phyloP scores from a whole-genome alignment of 1,140 invertebrate species.

The Micrasema longulum region DNA sequence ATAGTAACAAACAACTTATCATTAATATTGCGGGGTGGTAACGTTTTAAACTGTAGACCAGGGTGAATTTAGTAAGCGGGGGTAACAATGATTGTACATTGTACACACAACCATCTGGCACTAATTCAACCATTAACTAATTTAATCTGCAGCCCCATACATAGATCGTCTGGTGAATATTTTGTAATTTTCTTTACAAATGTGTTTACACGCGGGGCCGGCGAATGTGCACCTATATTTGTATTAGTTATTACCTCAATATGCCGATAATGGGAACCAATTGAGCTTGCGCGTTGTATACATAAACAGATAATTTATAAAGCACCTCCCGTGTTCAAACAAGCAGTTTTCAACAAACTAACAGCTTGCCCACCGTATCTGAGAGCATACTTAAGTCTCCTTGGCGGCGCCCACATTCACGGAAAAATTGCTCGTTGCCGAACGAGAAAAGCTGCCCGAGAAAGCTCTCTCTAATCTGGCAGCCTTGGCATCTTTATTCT shows the following conservation, averaged over 20 bases:
- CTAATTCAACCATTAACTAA: constrained; percentile 54
- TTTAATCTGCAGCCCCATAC: constrained; percentile 51
- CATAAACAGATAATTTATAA: too few species aligned
- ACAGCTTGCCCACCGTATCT: too few species aligned
- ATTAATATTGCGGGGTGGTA: too few species aligned
- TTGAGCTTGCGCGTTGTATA: background rate
- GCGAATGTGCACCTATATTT: constrained; percentile 14
- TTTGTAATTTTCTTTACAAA: constrained; percentile 54
- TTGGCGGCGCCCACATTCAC: too few species aligned
- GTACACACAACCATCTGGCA: constrained; percentile 54
- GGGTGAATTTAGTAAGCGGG: constrained; percentile 27
- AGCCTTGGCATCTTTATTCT: too few species aligned
- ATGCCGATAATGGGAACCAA: constrained; percentile 3
- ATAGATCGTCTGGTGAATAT: constrained; percentile 51
- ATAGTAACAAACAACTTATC: too few species aligned
- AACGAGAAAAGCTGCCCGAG: too few species aligned
- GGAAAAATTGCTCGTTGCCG: too few species aligned
- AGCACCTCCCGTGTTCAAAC: too few species aligned
- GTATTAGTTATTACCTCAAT: background rate
- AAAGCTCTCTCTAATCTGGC: too few species aligned
- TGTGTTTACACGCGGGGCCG: constrained; percentile 44
- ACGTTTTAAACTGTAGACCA: background rate
- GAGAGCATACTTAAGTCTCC: too few species aligned
- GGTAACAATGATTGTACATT: constrained; percentile 46
- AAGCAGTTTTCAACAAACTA: too few species aligned